Evolutionary conservation across 2,113 vertebrate species (phyloP).

Genomic region (Ochotona curzoniae): DNA sequence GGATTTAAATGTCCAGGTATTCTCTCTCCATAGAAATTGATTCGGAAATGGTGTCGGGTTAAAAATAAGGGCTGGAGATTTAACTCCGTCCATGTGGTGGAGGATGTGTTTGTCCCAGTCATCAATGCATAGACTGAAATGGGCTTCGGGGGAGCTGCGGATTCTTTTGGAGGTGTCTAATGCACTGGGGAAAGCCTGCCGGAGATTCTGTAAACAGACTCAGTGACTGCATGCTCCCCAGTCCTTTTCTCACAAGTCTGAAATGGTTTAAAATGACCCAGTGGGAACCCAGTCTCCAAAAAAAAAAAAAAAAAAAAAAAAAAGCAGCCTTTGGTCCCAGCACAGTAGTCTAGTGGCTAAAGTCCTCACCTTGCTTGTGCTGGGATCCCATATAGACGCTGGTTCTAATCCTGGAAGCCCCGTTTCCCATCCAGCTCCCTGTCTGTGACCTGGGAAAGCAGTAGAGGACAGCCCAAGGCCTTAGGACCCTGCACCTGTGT

Average conservation of each 20-base stretch:
- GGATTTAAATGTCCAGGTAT: constrained; percentile 74
- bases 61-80: constrained; percentile 66
- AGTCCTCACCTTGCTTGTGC: no score
- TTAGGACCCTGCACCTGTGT: no score
- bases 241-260: background rate
- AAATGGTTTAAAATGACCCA: constrained; percentile 25
- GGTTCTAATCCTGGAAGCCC: no score
- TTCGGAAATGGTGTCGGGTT: constrained; percentile 71
- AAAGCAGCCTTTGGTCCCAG: no score
- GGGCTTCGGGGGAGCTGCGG: background rate
- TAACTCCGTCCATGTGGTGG: constrained; percentile 12
- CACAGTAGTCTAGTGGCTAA: no score
- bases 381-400: no score
- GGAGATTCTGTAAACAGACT: constrained; percentile 4
- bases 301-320: background rate
- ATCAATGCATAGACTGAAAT: background rate
- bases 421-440: no score
- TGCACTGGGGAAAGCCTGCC: background rate
- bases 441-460: no score
- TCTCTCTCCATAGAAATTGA: constrained; percentile 73
- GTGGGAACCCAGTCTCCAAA: constrained; percentile 13
- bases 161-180: background rate
- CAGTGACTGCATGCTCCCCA: background rate
- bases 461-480: no score
- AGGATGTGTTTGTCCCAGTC: constrained; percentile 23